These are phyloP conservation scores for Anableps anableps DNA, from an alignment of 2,797 vertebrate genomes.

Conservation along the genomic window DNA sequence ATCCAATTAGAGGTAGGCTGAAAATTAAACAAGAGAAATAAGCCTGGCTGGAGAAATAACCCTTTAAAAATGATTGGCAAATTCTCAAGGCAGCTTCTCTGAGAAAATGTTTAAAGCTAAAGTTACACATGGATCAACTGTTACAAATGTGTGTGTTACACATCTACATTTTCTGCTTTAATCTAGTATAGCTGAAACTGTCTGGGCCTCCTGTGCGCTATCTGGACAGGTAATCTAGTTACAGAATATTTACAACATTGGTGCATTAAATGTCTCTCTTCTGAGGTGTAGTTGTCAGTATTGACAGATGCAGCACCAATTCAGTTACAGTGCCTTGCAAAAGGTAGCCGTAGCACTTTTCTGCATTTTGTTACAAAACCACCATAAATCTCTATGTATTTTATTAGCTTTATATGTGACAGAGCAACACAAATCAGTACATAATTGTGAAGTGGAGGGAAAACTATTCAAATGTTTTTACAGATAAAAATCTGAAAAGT, in stretches of 20 bases:
- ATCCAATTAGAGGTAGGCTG: not conserved
- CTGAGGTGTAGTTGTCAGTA: constrained; percentile 5
- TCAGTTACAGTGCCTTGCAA: not conserved
- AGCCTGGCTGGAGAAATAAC: constrained; percentile 10
- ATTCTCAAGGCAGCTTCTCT: not conserved
- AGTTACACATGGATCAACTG: not conserved
- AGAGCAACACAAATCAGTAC: not conserved
- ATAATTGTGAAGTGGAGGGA: not conserved
- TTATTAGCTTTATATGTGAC: not conserved
- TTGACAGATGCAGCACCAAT: not conserved
- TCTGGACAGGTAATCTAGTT: constrained; percentile 26
- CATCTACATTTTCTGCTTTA: constrained; percentile 18
- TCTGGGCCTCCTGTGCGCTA: constrained; percentile 19
- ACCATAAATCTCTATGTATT: not conserved
- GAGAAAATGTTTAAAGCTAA: not conserved
- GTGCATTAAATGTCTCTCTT: not conserved
- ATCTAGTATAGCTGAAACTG: constrained; percentile 24
- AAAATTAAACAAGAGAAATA: not conserved
- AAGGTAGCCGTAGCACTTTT: not conserved
- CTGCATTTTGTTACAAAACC: not conserved
- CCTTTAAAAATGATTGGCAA: not conserved
- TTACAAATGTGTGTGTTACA: constrained; percentile 19
- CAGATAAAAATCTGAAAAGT: not conserved
- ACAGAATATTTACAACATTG: constrained; percentile 26
- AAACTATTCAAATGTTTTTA: not conserved